Evolutionary conservation across 2,113 vertebrate species (phyloP).

Genomic region (Dendropsophus ebraccatus): DNA sequence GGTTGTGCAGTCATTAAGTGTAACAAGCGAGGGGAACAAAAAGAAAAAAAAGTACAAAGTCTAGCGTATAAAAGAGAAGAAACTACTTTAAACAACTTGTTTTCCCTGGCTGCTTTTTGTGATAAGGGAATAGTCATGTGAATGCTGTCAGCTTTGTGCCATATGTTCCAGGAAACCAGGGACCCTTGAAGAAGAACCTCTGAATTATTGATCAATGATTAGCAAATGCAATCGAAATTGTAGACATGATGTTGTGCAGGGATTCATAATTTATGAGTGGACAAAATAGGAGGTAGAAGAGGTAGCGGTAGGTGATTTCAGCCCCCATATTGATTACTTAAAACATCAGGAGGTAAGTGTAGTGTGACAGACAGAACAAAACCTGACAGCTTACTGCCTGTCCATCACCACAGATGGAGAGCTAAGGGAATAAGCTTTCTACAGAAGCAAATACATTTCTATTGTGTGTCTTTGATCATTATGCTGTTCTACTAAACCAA

Average conservation of each 20-base stretch:
- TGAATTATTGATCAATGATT: constrained; percentile 99
- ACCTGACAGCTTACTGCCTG: constrained; percentile 77
- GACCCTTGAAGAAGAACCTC: constrained; percentile 85
- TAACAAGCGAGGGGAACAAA: constrained; percentile 62
- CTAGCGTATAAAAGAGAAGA: constrained; percentile 57
- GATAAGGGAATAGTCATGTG: constrained; percentile 76
- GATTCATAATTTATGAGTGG: constrained; percentile 97
- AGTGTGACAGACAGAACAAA: constrained; percentile 87
- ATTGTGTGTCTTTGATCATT: constrained; percentile 79
- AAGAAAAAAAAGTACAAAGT: constrained; percentile 55
- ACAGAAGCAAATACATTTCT: constrained; percentile 73
- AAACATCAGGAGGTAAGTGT: constrained; percentile 94
- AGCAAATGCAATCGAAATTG: constrained; percentile 98
- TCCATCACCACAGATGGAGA: constrained; percentile 70
- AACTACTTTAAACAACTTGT: constrained; percentile 76
- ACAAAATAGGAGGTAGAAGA: constrained; percentile 96
- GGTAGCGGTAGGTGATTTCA: constrained; percentile 92
- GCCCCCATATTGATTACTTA: constrained; percentile 96
- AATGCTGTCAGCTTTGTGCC: constrained; percentile 78
- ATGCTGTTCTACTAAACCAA: constrained; percentile 74
- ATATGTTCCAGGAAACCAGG: constrained; percentile 89
- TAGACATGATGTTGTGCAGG: constrained; percentile 89
- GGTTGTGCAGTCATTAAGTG: constrained; percentile 66
- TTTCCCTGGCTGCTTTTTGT: constrained; percentile 72
- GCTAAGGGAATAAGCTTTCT: constrained; percentile 68